Conservation (phyloP, 2,797 vertebrate genomes). For the Florisuga fusca region DNA sequence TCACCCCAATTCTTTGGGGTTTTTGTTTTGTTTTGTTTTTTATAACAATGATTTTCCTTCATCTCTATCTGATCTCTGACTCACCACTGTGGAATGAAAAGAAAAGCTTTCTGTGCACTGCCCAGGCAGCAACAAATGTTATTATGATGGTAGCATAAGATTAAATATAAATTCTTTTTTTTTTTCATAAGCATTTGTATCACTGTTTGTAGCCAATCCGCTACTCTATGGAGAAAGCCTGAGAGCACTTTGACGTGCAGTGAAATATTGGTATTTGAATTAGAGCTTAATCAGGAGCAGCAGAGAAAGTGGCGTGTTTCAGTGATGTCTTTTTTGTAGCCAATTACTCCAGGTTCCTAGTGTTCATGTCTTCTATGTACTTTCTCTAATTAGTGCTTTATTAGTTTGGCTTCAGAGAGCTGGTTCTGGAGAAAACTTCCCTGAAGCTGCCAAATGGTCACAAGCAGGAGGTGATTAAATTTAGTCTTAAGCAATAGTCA, state of each 20-base stretch:
- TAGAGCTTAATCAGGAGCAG: conserved; percentile 88
- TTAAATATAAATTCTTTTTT: conserved; percentile 57
- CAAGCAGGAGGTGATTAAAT: conserved; percentile 82
- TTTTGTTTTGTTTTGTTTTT: background rate
- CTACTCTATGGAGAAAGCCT: conserved; percentile 55
- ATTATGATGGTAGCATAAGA: conserved; percentile 50
- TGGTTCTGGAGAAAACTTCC: conserved; percentile 76
- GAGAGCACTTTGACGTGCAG: conserved; percentile 76
- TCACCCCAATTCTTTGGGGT: too few relatives aligned
- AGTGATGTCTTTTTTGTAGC: conserved; percentile 88
- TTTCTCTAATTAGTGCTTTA: conserved; percentile 92
- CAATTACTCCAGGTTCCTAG: conserved; percentile 90
- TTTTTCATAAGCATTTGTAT: conserved; percentile 26
- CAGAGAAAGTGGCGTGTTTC: conserved; percentile 79
- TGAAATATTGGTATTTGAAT: conserved; percentile 89
- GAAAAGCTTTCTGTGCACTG: conserved; percentile 11
- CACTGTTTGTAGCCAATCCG: conserved; percentile 68
- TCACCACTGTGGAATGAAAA: conserved; percentile 58
- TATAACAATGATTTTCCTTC: conserved; percentile 21
- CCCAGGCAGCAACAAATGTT: conserved; percentile 26
- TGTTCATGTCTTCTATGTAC: conserved; percentile 88
- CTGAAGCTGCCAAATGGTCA: conserved; percentile 78
- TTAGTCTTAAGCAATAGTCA: conserved; percentile 68
- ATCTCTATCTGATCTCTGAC: conserved; percentile 56
- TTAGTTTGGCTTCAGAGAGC: conserved; percentile 84